Evolutionary conservation across 92 coral and sea anemone genomes (phyloP).

Genomic region (Zoanthus gigantus): DNA sequence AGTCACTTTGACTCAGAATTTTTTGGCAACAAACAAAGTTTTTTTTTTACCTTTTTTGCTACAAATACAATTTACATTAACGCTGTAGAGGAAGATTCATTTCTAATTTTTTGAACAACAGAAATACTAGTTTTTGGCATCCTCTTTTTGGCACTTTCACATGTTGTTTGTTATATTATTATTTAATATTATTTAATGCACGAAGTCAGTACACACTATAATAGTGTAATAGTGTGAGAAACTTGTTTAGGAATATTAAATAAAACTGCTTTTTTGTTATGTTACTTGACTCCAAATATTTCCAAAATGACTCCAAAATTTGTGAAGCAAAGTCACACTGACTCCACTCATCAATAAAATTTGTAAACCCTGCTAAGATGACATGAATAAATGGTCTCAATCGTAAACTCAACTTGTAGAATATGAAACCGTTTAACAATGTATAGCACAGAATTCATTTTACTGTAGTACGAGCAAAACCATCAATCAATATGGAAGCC

Average conservation of each 20-base stretch:
- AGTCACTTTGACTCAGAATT: conserved; percentile 59
- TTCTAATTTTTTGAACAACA: neutral
- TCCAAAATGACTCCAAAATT: conserved; percentile 40
- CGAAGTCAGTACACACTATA: neutral
- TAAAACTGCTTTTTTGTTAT: conserved; percentile 36
- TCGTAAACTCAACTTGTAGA: neutral
- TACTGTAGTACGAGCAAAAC: neutral
- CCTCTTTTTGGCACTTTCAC: neutral
- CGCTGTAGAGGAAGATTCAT: conserved; percentile 8
- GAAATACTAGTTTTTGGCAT: neutral
- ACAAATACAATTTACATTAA: conserved; percentile 46
- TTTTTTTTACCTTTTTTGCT: conserved; percentile 43
- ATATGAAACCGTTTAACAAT: neutral
- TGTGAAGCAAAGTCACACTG: conserved; percentile 48
- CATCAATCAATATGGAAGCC: neutral
- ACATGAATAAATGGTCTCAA: neutral
- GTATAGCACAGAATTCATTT: neutral
- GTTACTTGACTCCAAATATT: conserved; percentile 20
- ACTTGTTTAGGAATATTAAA: neutral
- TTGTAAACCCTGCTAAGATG: conserved; percentile 35
- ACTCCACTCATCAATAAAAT: conserved; percentile 43
- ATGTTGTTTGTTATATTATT: neutral
- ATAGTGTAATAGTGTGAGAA: conserved; percentile 6
- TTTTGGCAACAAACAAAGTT: conserved; percentile 45
- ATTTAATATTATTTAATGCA: neutral